Evolutionary conservation across 2,113 vertebrate species (phyloP).

Genomic region (Tor tambroides): DNA sequence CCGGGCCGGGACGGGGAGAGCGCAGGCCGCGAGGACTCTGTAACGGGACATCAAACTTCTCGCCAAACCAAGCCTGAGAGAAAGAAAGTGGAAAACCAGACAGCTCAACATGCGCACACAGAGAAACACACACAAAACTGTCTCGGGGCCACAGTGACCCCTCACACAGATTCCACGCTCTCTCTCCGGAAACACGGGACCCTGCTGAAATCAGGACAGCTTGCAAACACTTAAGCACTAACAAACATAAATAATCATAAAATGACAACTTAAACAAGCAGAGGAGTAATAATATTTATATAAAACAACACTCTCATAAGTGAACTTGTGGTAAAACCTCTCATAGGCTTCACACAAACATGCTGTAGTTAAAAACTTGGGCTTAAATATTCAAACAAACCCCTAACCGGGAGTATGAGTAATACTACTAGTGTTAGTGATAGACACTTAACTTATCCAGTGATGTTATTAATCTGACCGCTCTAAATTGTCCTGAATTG

Average conservation of each 20-base stretch:
- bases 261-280: background rate
- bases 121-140: background rate
- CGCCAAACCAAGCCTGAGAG: conserved; percentile 90
- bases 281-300: background rate
- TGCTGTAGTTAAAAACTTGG: background rate
- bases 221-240: background rate
- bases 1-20: conserved; percentile 86
- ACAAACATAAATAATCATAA: background rate
- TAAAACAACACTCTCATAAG: background rate
- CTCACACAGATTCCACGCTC: conserved; percentile 9
- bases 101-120: background rate
- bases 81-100: background rate
- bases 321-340: background rate
- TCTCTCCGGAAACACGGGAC: background rate
- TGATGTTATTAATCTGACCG: too few relatives aligned
- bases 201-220: background rate
- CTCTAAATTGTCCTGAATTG: background rate
- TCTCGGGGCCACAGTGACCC: background rate
- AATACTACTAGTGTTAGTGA: background rate
- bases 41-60: conserved; percentile 80
- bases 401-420: background rate
- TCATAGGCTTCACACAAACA: background rate
- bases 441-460: too few relatives aligned
- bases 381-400: background rate
- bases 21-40: conserved; percentile 82